A percentile compares a stretch with the other conserved stretches of the same genome.
Conservation (phyloP, 2,797 vertebrate species). For the Takifugu ocellatus region DNA sequence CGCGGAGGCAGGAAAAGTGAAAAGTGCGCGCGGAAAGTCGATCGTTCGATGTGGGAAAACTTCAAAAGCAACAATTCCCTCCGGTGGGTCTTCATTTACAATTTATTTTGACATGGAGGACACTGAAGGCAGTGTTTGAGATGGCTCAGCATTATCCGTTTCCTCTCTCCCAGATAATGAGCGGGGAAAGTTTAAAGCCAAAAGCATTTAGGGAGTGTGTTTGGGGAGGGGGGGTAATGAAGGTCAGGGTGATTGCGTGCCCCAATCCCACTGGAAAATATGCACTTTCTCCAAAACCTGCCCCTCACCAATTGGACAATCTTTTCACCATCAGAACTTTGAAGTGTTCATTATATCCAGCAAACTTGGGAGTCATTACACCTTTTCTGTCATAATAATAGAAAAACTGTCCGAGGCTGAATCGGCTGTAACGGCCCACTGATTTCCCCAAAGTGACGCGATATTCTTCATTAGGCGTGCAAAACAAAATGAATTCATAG, state of each 20-base stretch:
- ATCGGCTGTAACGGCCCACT: conserved; percentile 21
- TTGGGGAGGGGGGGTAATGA: conserved; percentile 50
- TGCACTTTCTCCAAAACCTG: conserved; percentile 17
- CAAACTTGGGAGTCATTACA: too few species aligned
- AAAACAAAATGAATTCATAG: conserved; percentile 41
- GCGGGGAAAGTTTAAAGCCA: conserved; percentile 28
- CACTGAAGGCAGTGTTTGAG: conserved; percentile 11
- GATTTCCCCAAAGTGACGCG: conserved; percentile 28
- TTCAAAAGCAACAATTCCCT: conserved; percentile 26
- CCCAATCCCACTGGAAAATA: conserved; percentile 12
- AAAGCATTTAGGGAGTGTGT: conserved; percentile 9
- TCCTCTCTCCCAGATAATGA: conserved; percentile 32
- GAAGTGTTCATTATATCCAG: background rate
- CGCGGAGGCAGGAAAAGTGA: conserved; percentile 4
- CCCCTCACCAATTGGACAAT: conserved; percentile 2
- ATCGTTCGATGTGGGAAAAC: conserved; percentile 12
- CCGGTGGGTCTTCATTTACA: conserved; percentile 23
- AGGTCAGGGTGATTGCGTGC: conserved; percentile 40
- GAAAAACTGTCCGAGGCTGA: background rate
- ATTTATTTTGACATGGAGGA: conserved; percentile 20
- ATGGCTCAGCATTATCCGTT: conserved; percentile 30
- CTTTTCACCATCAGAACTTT: background rate
- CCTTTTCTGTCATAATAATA: too few species aligned
- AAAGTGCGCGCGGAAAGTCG: conserved; percentile 4
- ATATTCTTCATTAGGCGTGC: conserved; percentile 12